Percentiles rank a stretch among this genome's conserved stretches.
These are phyloP conservation scores for Notodonta dromedarius DNA, from an alignment of 2,888 invertebrate species.

Conservation along the genomic window DNA sequence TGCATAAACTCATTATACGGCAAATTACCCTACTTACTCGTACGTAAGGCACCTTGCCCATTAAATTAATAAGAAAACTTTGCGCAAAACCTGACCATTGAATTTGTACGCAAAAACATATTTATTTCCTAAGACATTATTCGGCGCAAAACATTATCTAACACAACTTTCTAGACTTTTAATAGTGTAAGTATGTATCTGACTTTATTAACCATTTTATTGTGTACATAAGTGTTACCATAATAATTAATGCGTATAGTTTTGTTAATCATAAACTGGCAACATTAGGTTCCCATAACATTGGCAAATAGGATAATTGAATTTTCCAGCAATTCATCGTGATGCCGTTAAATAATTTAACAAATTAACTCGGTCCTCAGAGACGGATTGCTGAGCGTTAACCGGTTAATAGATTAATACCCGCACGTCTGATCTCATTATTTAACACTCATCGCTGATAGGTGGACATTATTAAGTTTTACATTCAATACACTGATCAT, in stretches of 20 bases:
- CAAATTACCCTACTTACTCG: constrained; percentile 47
- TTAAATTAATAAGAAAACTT: constrained; percentile 59
- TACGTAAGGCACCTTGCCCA: constrained; percentile 42
- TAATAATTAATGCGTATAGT: too few relatives aligned
- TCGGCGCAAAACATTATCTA: too few relatives aligned
- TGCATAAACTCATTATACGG: constrained; percentile 56
- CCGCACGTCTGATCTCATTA: constrained; percentile 22
- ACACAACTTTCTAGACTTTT: too few relatives aligned
- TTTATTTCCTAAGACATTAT: not conserved
- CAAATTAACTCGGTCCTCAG: constrained; percentile 40
- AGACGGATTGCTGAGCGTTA: constrained; percentile 41
- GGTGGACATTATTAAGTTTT: constrained; percentile 1
- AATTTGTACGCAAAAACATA: not conserved
- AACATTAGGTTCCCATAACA: too few relatives aligned
- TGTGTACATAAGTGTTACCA: too few relatives aligned
- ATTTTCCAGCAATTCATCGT: constrained; percentile 27
- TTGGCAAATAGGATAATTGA: too few relatives aligned
- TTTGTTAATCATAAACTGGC: too few relatives aligned
- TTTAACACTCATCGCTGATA: constrained; percentile 18
- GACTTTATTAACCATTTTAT: too few relatives aligned
- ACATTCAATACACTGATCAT: not conserved
- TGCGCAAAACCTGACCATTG: constrained; percentile 31
- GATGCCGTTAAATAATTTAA: constrained; percentile 48
- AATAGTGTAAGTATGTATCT: too few relatives aligned
- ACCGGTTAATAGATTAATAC: constrained; percentile 41